Evolutionary conservation across 2,888 invertebrate genomes (phyloP).

Genomic region (Aporophyla nigra): DNA sequence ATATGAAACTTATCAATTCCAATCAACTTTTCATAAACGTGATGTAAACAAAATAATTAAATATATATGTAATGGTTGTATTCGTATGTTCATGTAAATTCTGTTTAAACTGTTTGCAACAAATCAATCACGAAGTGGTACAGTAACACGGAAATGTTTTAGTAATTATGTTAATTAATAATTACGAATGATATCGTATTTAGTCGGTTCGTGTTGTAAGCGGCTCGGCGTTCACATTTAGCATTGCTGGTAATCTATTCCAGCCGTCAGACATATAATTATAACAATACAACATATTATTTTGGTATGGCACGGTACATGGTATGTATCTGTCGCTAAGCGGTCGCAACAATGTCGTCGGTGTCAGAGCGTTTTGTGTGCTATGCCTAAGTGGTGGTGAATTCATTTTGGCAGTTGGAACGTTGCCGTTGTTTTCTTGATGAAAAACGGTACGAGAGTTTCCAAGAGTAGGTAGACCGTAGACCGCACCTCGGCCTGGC

Average conservation of each 20-base stretch:
- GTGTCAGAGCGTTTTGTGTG: constrained; percentile 54
- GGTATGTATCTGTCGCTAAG: constrained; percentile 48
- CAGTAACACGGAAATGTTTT: constrained; percentile 49
- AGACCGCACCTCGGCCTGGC: constrained; percentile 79
- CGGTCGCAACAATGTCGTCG: constrained; percentile 36
- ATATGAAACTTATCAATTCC: constrained; percentile 28
- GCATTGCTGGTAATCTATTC: constrained; percentile 53
- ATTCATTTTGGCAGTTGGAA: constrained; percentile 63
- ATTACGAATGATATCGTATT: constrained; percentile 48
- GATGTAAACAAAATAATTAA: constrained; percentile 44
- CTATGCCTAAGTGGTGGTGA: constrained; percentile 49
- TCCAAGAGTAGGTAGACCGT: constrained; percentile 77
- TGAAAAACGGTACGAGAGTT: constrained; percentile 71
- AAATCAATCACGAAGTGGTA: constrained; percentile 49
- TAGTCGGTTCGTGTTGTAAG: constrained; percentile 17
- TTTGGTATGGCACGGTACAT: constrained; percentile 42
- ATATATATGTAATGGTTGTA: constrained; percentile 18
- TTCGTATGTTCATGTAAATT: constrained; percentile 39
- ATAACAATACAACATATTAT: constrained; percentile 49
- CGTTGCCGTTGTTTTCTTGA: constrained; percentile 63
- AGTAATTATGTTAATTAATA: constrained; percentile 56
- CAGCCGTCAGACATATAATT: constrained; percentile 38
- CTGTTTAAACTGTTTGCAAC: constrained; percentile 33
- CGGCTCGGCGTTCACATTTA: constrained; percentile 24
- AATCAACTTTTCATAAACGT: constrained; percentile 32